Percentiles rank a stretch among this genome's conserved stretches.
These are phyloP conservation scores for Menidia menidia DNA, from an alignment of 2,797 vertebrate genomes.

Conservation along the genomic window DNA sequence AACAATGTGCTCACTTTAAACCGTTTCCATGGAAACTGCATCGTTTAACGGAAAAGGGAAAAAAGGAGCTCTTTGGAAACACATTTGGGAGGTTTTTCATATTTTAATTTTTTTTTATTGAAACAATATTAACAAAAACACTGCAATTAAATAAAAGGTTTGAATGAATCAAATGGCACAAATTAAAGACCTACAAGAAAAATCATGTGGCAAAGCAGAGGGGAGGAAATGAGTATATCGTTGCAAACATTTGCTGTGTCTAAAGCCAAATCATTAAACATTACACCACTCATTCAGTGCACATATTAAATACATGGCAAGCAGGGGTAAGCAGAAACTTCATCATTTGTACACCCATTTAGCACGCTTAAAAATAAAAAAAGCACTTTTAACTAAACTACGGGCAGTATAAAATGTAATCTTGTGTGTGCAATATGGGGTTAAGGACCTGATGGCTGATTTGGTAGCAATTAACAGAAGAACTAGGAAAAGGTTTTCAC, in stretches of 20 bases:
- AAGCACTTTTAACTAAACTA: constrained; percentile 64
- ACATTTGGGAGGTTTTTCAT: constrained; percentile 52
- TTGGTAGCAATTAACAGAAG: constrained; percentile 56
- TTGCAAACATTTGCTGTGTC: constrained; percentile 86
- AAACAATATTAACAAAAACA: constrained; percentile 84
- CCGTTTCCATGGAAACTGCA: constrained; percentile 3
- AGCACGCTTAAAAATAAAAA: constrained; percentile 58
- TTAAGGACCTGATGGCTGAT: constrained; percentile 52
- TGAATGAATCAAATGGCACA: constrained; percentile 74
- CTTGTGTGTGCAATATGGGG: constrained; percentile 50
- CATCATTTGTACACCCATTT: constrained; percentile 72
- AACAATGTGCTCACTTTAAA: constrained; percentile 39
- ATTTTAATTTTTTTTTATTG: constrained; percentile 76
- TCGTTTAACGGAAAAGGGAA: constrained; percentile 32
- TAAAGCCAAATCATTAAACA: constrained; percentile 77
- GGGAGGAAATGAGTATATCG: constrained; percentile 62
- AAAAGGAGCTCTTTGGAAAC: constrained; percentile 11
- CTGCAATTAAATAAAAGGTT: constrained; percentile 85
- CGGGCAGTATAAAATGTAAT: constrained; percentile 62
- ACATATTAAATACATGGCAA: constrained; percentile 79
- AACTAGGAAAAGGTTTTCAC: constrained; percentile 40
- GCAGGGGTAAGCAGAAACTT: constrained; percentile 69
- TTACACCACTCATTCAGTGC: constrained; percentile 82
- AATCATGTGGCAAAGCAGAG: constrained; percentile 69
- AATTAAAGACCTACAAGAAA: constrained; percentile 68